Base-by-base conservation (phyloP, 30 jellyfish, hydroid and myxozoan genomes). In the Chrysaora quinquecirrha region DNA sequence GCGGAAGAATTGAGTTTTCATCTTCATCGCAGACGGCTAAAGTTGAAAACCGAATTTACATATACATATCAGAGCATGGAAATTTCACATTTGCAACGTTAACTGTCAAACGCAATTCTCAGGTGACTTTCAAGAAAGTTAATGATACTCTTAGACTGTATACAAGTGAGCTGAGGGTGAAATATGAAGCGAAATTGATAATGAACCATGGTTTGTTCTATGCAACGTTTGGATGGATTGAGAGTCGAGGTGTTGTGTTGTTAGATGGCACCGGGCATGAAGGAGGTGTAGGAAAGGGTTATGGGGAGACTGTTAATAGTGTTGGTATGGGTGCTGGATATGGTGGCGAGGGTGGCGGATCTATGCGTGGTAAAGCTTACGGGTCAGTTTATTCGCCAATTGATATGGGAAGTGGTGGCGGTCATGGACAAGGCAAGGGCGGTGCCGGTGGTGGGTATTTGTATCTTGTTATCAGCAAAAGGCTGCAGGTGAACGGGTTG, bases 311-410 rank as follows among this genome's bases (percentile, higher is more conserved):
- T 0, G 61, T 72, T 20, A 64, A 82, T 30, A 32, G 25, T 6
- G 30, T 70, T 1, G 93, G 93, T 18, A 70, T 69, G 74, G 93
- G 93, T 23, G 93, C 93, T 38, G 93, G 93, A 2, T 46, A 82
- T 82, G 93, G 93, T 1, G 86, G 93, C 0, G 64, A 82, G 38
- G 85, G 93, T 25, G 86, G 93, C 22, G 93, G 93, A 31, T 46
- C 71, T 11, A 25, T 16, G 19, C 86, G 54, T 6, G 85, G 93
- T n/a, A 69, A 34, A 46, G 86, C 93, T 0, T 82, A 82, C 34
- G 93, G 86, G 25, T 82, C 93, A 16, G 93, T 82, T 30, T 82
- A 82, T 46, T 72, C 86, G 30, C 93, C 93, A 14, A 64, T 54
- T 28, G 86, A 70, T 27, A 52, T 72, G 0, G 93, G 93, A 23